phyloP scores from a whole-genome alignment of 2,888 invertebrate species.

The Apeira syringaria region DNA sequence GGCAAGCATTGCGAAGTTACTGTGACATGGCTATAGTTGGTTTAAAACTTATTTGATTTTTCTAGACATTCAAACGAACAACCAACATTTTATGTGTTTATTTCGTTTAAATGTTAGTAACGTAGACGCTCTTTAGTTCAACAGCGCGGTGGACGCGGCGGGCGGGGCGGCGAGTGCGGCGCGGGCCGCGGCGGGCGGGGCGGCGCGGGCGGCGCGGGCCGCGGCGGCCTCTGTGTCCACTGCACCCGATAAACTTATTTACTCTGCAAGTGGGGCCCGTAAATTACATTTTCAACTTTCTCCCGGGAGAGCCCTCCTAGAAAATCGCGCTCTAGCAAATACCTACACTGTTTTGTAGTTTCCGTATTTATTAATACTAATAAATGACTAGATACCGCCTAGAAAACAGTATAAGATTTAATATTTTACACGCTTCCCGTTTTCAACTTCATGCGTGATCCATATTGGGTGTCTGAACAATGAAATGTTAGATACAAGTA shows the following conservation, averaged over 20 bases:
- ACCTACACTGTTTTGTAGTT: constrained; percentile 20
- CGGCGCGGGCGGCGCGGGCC: too few species aligned
- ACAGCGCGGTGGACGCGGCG: too few species aligned
- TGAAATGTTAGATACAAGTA: constrained; percentile 21
- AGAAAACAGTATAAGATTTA: constrained; percentile 1
- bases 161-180: too few species aligned
- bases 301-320: constrained; percentile 51
- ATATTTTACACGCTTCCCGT: constrained; percentile 19
- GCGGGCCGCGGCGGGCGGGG: too few species aligned
- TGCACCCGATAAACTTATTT: constrained; percentile 67
- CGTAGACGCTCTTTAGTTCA: too few species aligned
- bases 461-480: constrained; percentile 11
- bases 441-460: constrained; percentile 17
- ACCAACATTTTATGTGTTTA: too few species aligned
- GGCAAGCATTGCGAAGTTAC: too few species aligned
- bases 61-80: too few species aligned
- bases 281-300: constrained; percentile 71
- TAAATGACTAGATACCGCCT: background rate
- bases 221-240: constrained; percentile 40
- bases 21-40: too few species aligned
- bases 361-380: constrained; percentile 21
- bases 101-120: too few species aligned
- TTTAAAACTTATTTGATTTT: too few species aligned
- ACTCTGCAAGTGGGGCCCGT: constrained; percentile 59
- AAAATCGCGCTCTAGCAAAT: constrained; percentile 46